phyloP scores from a whole-genome alignment of 2,888 invertebrate species.

The Phlogophora meticulosa region DNA sequence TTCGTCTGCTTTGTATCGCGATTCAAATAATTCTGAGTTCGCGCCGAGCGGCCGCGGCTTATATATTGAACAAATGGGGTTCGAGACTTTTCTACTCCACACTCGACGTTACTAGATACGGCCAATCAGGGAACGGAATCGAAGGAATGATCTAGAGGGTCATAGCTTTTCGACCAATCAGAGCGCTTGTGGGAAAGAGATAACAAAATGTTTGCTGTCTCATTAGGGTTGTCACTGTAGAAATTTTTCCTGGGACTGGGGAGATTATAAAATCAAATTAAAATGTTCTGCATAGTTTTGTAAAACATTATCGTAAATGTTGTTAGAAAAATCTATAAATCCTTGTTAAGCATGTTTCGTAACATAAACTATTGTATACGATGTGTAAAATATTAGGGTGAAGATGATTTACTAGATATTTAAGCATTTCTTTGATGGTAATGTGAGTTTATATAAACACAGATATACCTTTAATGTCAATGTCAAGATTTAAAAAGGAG shows the following conservation, averaged over 20 bases:
- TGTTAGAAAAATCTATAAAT: too few species aligned
- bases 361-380: too few species aligned
- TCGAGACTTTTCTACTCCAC: slow-evolving; percentile 75
- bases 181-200: slow-evolving; percentile 57
- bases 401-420: too few species aligned
- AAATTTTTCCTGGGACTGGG: slow-evolving; percentile 53
- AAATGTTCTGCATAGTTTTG: neutral
- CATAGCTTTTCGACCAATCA: slow-evolving; percentile 69
- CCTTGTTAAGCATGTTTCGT: too few species aligned
- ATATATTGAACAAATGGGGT: slow-evolving; percentile 76
- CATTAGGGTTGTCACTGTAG: slow-evolving; percentile 42
- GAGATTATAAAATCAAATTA: slow-evolving; percentile 1
- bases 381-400: too few species aligned
- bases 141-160: slow-evolving; percentile 74
- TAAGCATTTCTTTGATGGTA: too few species aligned
- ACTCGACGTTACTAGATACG: slow-evolving; percentile 54
- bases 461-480: too few species aligned
- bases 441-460: too few species aligned
- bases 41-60: slow-evolving; percentile 73
- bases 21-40: slow-evolving; percentile 83
- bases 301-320: neutral
- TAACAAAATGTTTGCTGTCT: slow-evolving; percentile 24
- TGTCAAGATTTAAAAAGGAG: too few species aligned
- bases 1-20: slow-evolving; percentile 75
- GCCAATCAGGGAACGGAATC: slow-evolving; percentile 72